Conservation (phyloP, 2,113 vertebrate genomes). For the Onychostruthus taczanowskii region DNA sequence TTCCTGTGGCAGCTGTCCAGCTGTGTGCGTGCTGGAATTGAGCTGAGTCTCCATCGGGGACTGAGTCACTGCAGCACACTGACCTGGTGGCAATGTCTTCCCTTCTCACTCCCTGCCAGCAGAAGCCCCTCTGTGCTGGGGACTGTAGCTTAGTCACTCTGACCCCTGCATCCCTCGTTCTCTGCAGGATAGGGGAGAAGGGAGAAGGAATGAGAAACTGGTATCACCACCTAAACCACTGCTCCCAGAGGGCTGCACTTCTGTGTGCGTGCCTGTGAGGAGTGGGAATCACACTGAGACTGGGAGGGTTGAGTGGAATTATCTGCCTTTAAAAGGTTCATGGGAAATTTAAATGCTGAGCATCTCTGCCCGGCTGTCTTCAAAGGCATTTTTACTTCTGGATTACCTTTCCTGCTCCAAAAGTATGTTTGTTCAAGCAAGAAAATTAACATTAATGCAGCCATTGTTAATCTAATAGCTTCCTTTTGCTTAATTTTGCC, state of each 20-base stretch:
- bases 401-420: background rate
- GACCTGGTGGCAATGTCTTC: background rate
- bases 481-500: background rate
- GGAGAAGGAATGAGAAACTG: background rate
- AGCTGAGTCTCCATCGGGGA: rapidly evolving
- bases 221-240: background rate
- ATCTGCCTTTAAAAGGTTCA: background rate
- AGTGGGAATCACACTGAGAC: background rate
- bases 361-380: rapidly evolving
- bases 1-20: background rate
- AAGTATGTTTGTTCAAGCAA: background rate
- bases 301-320: background rate
- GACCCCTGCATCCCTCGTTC: background rate
- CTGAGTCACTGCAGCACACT: background rate
- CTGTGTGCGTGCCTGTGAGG: background rate
- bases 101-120: rapidly evolving
- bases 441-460: background rate
- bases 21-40: rapidly evolving
- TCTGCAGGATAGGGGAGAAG: background rate
- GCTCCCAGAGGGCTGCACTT: background rate
- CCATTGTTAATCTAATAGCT: background rate
- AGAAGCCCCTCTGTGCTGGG: background rate
- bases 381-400: background rate
- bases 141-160: background rate
- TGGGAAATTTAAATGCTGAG: background rate